Conservation (phyloP, 1,140 invertebrate genomes). For the Drosophila fuyamai region DNA sequence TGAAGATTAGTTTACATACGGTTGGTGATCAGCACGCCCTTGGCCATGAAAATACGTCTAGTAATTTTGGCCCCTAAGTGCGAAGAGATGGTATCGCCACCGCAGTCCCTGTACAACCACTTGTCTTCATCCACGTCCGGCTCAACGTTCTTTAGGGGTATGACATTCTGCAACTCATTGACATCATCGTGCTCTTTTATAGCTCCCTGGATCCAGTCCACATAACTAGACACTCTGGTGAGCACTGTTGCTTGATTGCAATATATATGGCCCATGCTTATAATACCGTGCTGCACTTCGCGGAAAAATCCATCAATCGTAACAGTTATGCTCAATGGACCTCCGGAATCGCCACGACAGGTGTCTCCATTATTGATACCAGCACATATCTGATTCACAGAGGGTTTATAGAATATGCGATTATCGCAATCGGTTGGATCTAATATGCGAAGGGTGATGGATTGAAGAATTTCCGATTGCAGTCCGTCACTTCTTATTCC, state of each 20-base stretch:
- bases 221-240: constrained; percentile 3
- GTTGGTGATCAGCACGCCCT: constrained; percentile 13
- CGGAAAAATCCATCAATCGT: rapidly evolving
- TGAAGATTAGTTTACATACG: not conserved
- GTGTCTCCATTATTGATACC: not conserved
- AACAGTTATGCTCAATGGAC: not conserved
- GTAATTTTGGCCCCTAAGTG: not conserved
- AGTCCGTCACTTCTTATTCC: not conserved
- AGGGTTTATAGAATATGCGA: rapidly evolving
- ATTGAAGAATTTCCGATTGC: not conserved
- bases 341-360: constrained; percentile 12
- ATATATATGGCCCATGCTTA: rapidly evolving
- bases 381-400: constrained; percentile 1
- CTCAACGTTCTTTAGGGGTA: not conserved
- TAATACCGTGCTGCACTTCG: not conserved
- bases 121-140: not conserved
- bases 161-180: not conserved
- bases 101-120: constrained; percentile 3
- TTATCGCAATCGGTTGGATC: rapidly evolving
- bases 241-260: not conserved
- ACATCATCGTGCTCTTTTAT: not conserved
- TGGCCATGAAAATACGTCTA: not conserved
- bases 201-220: not conserved
- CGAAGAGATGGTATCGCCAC: not conserved
- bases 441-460: rapidly evolving